Conservation (phyloP, 2,113 vertebrate genomes). For the Mellivora capensis region DNA sequence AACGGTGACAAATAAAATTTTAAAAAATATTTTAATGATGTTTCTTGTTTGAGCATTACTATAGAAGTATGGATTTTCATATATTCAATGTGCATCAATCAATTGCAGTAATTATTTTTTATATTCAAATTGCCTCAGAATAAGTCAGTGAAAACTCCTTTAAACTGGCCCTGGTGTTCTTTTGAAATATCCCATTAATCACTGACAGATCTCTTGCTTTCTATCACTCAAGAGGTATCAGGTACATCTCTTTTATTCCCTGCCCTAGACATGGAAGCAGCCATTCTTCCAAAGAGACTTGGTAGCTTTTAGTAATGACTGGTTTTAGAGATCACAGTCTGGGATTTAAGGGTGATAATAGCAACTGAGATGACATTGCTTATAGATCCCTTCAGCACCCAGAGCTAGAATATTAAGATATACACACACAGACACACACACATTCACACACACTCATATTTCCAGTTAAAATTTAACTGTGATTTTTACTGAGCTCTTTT, state of each 20-base stretch:
- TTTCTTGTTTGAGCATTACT: background rate
- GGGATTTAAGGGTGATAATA: background rate
- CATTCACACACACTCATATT: background rate
- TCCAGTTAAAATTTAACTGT: background rate
- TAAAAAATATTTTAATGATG: background rate
- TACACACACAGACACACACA: background rate
- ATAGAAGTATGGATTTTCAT: background rate
- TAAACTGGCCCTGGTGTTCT: background rate
- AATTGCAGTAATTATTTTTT: background rate
- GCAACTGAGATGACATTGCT: background rate
- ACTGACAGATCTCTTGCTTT: background rate
- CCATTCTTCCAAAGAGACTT: background rate
- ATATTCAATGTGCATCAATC: background rate
- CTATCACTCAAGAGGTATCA: background rate
- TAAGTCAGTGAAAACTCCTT: background rate
- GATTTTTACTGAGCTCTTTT: background rate
- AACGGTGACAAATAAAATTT: background rate
- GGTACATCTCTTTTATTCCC: background rate
- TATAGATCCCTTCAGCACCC: background rate
- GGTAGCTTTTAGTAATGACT: background rate
- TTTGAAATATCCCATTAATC: background rate
- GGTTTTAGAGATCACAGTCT: background rate
- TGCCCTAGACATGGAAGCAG: background rate
- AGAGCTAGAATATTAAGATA: background rate
- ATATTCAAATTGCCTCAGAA: background rate